Evolutionary conservation across 2,113 vertebrate species (phyloP).

Genomic region (Oplegnathus fasciatus): DNA sequence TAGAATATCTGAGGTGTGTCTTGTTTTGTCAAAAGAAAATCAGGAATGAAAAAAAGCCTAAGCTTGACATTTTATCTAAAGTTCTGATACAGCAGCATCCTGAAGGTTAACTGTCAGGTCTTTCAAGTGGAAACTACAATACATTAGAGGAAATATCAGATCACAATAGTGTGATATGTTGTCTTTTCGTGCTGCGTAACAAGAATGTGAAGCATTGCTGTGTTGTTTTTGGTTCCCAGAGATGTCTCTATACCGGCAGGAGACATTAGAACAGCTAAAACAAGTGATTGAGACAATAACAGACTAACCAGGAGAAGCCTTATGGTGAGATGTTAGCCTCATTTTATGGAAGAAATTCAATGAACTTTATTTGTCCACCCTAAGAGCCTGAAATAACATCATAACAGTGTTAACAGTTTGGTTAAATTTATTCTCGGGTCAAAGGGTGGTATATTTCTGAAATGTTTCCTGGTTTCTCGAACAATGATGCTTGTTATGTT

Average conservation of each 20-base stretch:
- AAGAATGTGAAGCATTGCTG: constrained; percentile 24
- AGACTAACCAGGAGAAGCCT: neutral
- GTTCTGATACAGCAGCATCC: constrained; percentile 30
- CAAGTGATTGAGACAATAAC: neutral
- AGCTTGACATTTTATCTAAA: neutral
- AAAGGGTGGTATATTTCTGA: neutral
- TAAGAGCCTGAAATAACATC: neutral
- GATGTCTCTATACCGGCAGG: neutral
- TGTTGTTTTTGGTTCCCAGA: constrained; percentile 16
- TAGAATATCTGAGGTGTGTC: neutral
- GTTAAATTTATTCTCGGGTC: neutral
- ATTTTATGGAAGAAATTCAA: neutral
- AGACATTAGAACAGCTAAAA: neutral
- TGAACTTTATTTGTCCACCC: neutral
- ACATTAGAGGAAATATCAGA: constrained; percentile 7
- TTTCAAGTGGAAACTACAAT: neutral
- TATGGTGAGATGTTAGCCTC: neutral
- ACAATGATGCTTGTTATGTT: constrained; percentile 22
- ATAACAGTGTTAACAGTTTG: neutral
- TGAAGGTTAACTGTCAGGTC: neutral
- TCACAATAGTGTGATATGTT: constrained; percentile 27
- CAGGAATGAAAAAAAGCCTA: neutral
- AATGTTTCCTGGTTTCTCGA: constrained; percentile 5
- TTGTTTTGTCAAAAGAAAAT: neutral
- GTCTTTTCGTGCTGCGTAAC: neutral